Evolutionary conservation across 92 coral and sea anemone species (phyloP), one percentile per base, ranked within the genome.

Genomic region (Bergia puertoricense): DNA sequence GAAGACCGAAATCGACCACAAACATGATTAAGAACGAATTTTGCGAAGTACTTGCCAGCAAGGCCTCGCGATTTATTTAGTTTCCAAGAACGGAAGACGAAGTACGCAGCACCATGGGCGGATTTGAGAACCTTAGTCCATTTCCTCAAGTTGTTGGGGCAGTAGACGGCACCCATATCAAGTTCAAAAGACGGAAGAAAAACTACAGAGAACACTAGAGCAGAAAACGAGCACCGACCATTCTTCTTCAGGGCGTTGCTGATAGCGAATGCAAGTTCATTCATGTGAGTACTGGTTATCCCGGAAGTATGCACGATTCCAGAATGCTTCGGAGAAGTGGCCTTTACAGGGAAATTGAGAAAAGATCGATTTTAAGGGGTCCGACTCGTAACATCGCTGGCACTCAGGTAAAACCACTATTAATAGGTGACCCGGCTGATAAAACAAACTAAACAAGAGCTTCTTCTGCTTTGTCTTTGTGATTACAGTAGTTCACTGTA

Each of bases 131-230:
- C 15, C 45, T 80, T 16, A 77, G 89, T 16, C 46, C 57, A 0
- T 89, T 92, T 42, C 94, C 94, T 0, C 94, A 92, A 50, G 91
- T 88, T 7, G 92, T 37, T n/a, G 94, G 94, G 43, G 93, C 94
- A 8, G 65, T 92, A 9, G 91, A 92, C 44, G 88, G 88, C 9
- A 81, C 79, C 5, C 91, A 89, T 82, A 74, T 92, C 14, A 77
- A 65, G 54, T 88, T 90, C 85, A 88, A 73, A 62, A 87, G 91
- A 16, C 93, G 90, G 13, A 72, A 74, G 40, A 66, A 90, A 48
- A 90, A 88, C 23, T 44, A 74, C 68, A 90, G 86, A 23, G 88
- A 88, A 30, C 85, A 90, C 56, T 46, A 51, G 65, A 90, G 91
- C 37, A 59, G 79, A 40, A 86, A 81, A 48, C 45, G 54, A 41